Base-by-base conservation (phyloP, 2,797 vertebrate species). In the Onychomys torridus region DNA sequence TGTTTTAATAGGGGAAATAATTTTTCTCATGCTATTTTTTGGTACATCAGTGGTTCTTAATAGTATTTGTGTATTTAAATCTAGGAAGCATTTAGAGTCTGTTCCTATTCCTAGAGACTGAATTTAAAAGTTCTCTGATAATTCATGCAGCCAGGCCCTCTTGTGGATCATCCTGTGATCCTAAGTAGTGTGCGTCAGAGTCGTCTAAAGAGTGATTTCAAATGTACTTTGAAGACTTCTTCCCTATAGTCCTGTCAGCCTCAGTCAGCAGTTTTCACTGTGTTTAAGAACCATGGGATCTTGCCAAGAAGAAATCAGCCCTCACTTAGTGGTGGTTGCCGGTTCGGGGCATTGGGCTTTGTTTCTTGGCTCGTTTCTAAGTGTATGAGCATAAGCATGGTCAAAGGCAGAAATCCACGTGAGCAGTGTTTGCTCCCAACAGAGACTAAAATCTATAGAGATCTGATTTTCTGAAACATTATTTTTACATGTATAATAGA, bases 401-500 rank as follows among this genome's bases (percentile, higher is more conserved):
- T 89, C n/a, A 94, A 73, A 77, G 37, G 40, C n/a, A 77, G 77
- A 94, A 93, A 76, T 29, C 11, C 79, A 88, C 90, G 55, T 75
- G 32, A 84, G 17, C 71, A 79, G 69, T 65, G 75, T 93, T 95
- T 91, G 65, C 16, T 95, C 55, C 79, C 57, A 49, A 59, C 21
- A 34, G 3, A 49, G 93, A 65, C 93, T 27, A 96, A 94, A 65
- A 37, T 94, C 43, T 94, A 16, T 43, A 67, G 73, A 83, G 16
- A 89, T 82, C 93, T 93, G 25, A 57, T 81, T 94, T 92, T 88
- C 32, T 93, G 3, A 71, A 86, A 92, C 96, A 21, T 69, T 97
- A 12, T 5, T 96, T 89, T 96, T 96, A 71, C n/a, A 87, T 49
- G 49, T 43, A 4, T 90, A 43, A 95, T 97, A 99, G 99, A 96